Evolutionary conservation across 1,140 invertebrate species (phyloP).

Genomic region (Drosophila equinoxialis): DNA sequence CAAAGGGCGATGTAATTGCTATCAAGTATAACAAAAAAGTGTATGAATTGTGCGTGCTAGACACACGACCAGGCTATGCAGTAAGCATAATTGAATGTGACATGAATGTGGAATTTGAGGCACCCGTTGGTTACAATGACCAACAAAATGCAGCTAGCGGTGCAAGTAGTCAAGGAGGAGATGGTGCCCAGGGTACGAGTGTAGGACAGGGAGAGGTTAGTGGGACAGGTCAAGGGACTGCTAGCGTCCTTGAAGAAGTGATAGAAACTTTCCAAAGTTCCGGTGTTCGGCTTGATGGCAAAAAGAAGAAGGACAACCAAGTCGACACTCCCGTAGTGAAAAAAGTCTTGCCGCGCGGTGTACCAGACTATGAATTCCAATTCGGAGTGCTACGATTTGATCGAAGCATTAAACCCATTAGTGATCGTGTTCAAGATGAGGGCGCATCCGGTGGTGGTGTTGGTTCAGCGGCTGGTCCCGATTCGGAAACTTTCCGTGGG

Average conservation of each 20-base stretch:
- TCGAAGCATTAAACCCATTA: conserved; percentile 86
- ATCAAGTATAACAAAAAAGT: conserved; percentile 98
- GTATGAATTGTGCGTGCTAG: conserved; percentile 97
- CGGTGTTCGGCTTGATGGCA: conserved; percentile 91
- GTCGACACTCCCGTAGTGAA: conserved; percentile 73
- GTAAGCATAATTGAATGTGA: conserved; percentile 99
- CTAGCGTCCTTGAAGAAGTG: conserved; percentile 85
- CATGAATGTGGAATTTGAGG: conserved; percentile 99
- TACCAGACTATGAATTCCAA: conserved; percentile 97
- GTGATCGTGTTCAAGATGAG: conserved; percentile 82
- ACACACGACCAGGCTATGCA: conserved; percentile 96
- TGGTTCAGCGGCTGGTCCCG: conserved; percentile 60
- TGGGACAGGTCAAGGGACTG: conserved; percentile 27
- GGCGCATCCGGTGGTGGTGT: conserved; percentile 23
- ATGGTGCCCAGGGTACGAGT: not conserved
- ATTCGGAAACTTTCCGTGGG: conserved; percentile 85
- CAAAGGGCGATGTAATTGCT: conserved; percentile 97
- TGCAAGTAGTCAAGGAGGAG: not conserved
- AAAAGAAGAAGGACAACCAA: conserved; percentile 88
- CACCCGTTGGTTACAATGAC: conserved; percentile 97
- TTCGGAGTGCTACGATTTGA: conserved; percentile 93
- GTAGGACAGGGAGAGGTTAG: conserved; percentile 30
- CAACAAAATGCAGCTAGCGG: conserved; percentile 82
- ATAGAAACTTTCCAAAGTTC: conserved; percentile 90
- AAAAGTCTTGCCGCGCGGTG: conserved; percentile 89